These are phyloP conservation scores for Ariopsis seemanni DNA, from an alignment of 2,113 vertebrate species.

Conservation along the genomic window DNA sequence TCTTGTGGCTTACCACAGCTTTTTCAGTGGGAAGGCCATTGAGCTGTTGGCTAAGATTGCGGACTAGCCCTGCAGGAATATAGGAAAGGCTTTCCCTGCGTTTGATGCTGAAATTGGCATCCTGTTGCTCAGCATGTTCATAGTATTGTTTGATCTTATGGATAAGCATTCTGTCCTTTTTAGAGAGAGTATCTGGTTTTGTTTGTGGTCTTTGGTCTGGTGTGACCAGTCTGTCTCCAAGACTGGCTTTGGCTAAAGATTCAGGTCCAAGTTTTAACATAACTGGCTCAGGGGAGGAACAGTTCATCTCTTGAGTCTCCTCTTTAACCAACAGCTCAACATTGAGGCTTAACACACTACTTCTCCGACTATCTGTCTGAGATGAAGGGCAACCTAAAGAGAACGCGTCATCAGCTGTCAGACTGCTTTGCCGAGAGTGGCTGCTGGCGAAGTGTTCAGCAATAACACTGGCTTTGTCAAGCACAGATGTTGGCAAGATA, in stretches of 20 bases:
- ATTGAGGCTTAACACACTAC: constrained; percentile 76
- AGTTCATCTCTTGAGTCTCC: constrained; percentile 48
- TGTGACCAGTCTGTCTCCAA: constrained; percentile 53
- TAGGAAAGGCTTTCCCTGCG: constrained; percentile 92
- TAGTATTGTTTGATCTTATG: constrained; percentile 91
- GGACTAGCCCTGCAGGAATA: constrained; percentile 91
- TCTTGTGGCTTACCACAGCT: constrained; percentile 29
- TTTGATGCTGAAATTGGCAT: constrained; percentile 81
- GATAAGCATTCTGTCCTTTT: constrained; percentile 82
- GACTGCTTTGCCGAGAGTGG: constrained; percentile 80
- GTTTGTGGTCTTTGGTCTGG: constrained; percentile 60
- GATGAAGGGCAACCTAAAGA: constrained; percentile 69
- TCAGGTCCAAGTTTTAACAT: neutral
- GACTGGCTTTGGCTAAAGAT: constrained; percentile 37
- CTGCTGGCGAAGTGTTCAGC: constrained; percentile 75
- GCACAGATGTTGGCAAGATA: constrained; percentile 81
- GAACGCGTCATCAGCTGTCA: constrained; percentile 77
- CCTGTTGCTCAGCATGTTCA: constrained; percentile 81
- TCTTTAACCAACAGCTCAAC: constrained; percentile 69
- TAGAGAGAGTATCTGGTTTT: constrained; percentile 78
- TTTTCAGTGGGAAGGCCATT: constrained; percentile 74
- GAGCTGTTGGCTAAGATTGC: constrained; percentile 82
- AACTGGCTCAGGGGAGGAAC: constrained; percentile 44
- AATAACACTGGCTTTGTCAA: constrained; percentile 84
- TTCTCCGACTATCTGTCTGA: constrained; percentile 66